These are phyloP conservation scores for Eupithecia inturbata DNA, from an alignment of 2,888 invertebrate genomes.

Conservation along the genomic window DNA sequence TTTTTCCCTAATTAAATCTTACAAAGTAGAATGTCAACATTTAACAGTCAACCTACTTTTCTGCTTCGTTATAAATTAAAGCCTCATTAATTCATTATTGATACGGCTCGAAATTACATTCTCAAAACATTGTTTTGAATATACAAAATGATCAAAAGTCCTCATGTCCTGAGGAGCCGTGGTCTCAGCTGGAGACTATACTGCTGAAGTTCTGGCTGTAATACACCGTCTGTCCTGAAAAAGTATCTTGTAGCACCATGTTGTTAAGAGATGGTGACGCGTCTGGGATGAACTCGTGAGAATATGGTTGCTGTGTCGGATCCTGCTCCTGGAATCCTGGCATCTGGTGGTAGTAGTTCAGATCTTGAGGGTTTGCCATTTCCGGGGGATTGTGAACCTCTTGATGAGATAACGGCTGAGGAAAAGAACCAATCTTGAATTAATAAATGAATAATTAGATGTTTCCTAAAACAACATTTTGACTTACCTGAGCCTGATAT, in stretches of 20 bases:
- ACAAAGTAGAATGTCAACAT: background rate
- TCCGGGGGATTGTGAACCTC: conserved; percentile 51
- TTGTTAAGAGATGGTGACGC: conserved; percentile 46
- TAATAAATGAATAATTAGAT: too few species aligned
- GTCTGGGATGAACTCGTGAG: conserved; percentile 32
- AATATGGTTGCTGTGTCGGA: conserved; percentile 18
- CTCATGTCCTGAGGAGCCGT: conserved; percentile 35
- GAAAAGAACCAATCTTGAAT: conserved; percentile 5
- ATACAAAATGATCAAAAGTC: conserved; percentile 22
- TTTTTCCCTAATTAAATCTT: background rate
- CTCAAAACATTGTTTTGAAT: background rate
- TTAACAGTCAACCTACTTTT: background rate
- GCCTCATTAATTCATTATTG: conserved; percentile 17
- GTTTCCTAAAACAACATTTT: too few species aligned
- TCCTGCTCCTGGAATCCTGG: conserved; percentile 36
- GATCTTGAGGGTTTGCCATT: conserved; percentile 49
- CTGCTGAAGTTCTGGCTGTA: conserved; percentile 62
- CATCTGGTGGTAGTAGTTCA: conserved; percentile 64
- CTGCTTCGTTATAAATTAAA: conserved; percentile 15
- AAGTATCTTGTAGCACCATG: conserved; percentile 29
- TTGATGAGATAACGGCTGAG: conserved; percentile 50
- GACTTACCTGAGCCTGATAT: conserved; percentile 86
- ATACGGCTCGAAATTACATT: conserved; percentile 16
- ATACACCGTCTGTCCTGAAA: conserved; percentile 53
- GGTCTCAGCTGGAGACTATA: conserved; percentile 66